Evolutionary conservation across 2,888 invertebrate genomes (phyloP).

Genomic region (Drosophila neoperkinsi): DNA sequence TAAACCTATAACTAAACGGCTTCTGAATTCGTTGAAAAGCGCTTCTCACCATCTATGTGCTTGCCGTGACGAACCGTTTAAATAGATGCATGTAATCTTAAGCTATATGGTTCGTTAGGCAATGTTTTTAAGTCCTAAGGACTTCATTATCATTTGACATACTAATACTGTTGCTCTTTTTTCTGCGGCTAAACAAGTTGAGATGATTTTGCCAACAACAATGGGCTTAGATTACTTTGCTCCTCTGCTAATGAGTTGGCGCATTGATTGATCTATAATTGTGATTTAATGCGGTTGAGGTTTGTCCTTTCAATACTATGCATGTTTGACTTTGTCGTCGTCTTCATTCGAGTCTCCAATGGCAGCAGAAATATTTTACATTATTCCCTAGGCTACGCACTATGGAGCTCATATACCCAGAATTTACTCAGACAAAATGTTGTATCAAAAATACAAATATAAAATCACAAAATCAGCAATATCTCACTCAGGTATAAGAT

Average conservation of each 20-base stretch:
- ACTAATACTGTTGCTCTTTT: not conserved
- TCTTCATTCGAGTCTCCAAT: constrained; percentile 13
- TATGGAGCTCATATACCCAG: not conserved
- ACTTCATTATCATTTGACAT: constrained; percentile 2
- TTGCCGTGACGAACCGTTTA: not conserved
- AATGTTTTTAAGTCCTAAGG: not conserved
- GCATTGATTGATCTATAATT: constrained; percentile 7
- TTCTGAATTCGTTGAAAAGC: not conserved
- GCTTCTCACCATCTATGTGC: not conserved
- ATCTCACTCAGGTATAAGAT: not conserved
- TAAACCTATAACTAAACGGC: not conserved
- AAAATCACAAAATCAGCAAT: not conserved
- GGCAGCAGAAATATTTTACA: constrained; percentile 6
- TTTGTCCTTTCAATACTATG: not conserved
- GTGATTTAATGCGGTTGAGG: constrained; percentile 22
- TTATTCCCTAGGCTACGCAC: not conserved
- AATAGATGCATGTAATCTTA: not conserved
- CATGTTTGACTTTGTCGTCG: constrained; percentile 14
- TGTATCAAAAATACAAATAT: not conserved
- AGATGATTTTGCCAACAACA: not conserved
- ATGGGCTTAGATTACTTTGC: constrained; percentile 3
- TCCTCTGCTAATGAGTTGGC: constrained; percentile 17
- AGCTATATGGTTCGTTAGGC: constrained; percentile 1
- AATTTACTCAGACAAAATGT: not conserved
- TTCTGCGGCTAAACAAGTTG: not conserved